Evolutionary conservation across 2,888 invertebrate species (phyloP), one percentile per base, ranked within the genome.

Genomic region (Orthosia gothica): DNA sequence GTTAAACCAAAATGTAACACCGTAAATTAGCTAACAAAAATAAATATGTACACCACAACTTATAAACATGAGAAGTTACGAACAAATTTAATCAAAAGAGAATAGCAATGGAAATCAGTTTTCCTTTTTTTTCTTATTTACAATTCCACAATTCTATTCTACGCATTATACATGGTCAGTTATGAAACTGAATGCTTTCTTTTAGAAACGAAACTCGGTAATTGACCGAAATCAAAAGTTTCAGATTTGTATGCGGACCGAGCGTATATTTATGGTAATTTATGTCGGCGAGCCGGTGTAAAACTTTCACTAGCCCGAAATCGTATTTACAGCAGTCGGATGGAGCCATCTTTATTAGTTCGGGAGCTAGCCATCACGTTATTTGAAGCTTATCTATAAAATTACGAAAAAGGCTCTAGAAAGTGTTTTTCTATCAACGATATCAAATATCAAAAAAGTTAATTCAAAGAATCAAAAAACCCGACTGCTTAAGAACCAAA

Each of bases 221-320:
- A 83, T 83, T 84, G 85, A 76, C 64, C 67, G 61, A 72, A 67
- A 83, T 81, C 70, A 85, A 83, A 90, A 91, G 89, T 88, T 86
- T 79, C 83, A 87, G 87, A 91, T 91, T 91, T 88, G 91, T 91
- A 91, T 90, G 91, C 91, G 86, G 87, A 86, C 85, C 84, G 83
- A 73, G 79, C 84, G 87, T 84, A 90, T 92, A 92, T 93, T 91
- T 93, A 93, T 93, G 93, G 92, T 90, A 93, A 93, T 93, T 91
- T 92, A 26, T 26, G 88, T 90, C 88, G 84, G 84, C 88, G 90
- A 91, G 88, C 91, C 90, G 89, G 84, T 92, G 91, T 93, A 89
- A 92, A 93, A 92, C 89, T 92, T 92, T 90, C 89, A 74, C 69
- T 88, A 89, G 84, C 86, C 88, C 89, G 81, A 89, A 91, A 91